Conservation (phyloP, 2,888 invertebrate species). For the Plusia festucae region DNA sequence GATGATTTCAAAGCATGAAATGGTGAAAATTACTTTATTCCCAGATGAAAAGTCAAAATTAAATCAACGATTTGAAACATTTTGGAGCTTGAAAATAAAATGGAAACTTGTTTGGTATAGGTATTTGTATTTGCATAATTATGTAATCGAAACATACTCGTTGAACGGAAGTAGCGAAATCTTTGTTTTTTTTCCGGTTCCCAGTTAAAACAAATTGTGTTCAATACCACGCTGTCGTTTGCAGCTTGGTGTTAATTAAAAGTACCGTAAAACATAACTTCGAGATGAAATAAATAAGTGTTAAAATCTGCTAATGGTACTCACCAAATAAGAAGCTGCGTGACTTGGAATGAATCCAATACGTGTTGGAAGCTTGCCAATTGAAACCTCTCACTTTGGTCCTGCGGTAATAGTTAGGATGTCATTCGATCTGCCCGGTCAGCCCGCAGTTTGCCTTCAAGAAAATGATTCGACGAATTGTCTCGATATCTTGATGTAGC, state of each 20-base stretch:
- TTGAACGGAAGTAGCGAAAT: too few species aligned
- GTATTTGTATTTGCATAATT: too few species aligned
- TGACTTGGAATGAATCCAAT: conserved; percentile 76
- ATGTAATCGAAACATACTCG: too few species aligned
- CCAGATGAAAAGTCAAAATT: too few species aligned
- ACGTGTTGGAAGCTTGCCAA: conserved; percentile 72
- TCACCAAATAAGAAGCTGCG: conserved; percentile 70
- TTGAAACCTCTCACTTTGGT: conserved; percentile 71
- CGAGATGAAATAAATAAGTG: conserved; percentile 61
- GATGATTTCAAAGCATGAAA: too few species aligned
- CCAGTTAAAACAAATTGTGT: too few species aligned
- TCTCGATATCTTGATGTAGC: conserved; percentile 4
- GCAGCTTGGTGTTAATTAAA: not conserved
- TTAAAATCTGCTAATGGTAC: conserved; percentile 73
- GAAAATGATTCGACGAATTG: conserved; percentile 17
- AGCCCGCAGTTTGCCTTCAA: conserved; percentile 31
- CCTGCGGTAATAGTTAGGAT: conserved; percentile 65
- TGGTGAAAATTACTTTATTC: too few species aligned
- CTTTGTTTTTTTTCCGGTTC: too few species aligned
- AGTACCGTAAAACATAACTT: conserved; percentile 41
- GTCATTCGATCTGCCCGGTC: conserved; percentile 61
- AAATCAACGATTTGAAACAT: too few species aligned
- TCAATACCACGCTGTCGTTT: too few species aligned
- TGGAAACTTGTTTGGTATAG: too few species aligned
- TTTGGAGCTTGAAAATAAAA: too few species aligned